phyloP scores from a whole-genome alignment of 1,140 invertebrate species.

The Sitophilus oryzae region DNA sequence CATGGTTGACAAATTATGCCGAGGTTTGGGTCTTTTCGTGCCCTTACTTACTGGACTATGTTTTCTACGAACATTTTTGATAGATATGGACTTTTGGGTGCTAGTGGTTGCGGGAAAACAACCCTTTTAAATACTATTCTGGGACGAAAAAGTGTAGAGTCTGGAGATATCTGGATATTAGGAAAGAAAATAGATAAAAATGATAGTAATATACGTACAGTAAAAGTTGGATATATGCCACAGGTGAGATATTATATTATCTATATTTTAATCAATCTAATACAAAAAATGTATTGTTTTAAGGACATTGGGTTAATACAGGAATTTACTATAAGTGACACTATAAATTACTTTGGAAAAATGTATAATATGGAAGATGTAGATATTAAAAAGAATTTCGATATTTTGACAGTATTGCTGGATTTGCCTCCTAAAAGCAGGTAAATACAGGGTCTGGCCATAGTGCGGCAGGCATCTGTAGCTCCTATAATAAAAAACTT shows the following conservation, averaged over 20 bases:
- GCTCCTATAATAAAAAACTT: too few relatives aligned
- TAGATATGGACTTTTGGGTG: constrained; percentile 81
- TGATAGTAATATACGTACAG: constrained; percentile 70
- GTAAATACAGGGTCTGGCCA: too few relatives aligned
- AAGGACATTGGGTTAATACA: constrained; percentile 80
- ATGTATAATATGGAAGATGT: constrained; percentile 70
- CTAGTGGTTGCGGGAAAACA: constrained; percentile 80
- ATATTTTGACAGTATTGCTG: constrained; percentile 64
- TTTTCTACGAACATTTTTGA: too few relatives aligned
- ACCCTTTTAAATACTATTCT: constrained; percentile 82
- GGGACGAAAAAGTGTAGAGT: constrained; percentile 65
- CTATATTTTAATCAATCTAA: neutral
- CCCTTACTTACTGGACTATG: too few relatives aligned
- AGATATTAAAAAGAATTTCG: constrained; percentile 60
- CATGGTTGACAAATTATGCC: too few relatives aligned
- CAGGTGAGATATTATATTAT: constrained; percentile 46
- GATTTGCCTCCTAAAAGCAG: constrained; percentile 60
- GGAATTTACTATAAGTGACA: constrained; percentile 81
- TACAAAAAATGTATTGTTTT: too few relatives aligned
- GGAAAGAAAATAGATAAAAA: constrained; percentile 68
- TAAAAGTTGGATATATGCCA: constrained; percentile 78
- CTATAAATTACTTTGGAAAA: constrained; percentile 83
- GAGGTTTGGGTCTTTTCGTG: too few relatives aligned
- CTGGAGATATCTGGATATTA: constrained; percentile 71
- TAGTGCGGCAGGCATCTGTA: too few relatives aligned